Base-by-base conservation (phyloP, 2,888 invertebrate species). In the Schizaphis graminum region DNA sequence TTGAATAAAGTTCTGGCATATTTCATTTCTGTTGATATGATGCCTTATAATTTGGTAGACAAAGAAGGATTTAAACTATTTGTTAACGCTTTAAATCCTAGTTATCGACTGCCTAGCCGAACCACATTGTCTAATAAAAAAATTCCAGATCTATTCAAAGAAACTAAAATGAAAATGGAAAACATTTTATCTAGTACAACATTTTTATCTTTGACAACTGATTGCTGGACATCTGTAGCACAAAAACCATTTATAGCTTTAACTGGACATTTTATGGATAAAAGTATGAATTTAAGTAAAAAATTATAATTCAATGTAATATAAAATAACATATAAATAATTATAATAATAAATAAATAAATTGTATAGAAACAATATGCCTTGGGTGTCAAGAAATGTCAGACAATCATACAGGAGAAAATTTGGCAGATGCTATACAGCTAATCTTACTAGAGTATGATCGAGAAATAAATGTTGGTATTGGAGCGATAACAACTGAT, bases 391-490 rank as follows among this genome's bases (percentile, higher is more conserved):
- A 21, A 41, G 84, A 84, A 41, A 44, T 84, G 35, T 84, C 35
- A 44, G 35, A 84, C 41, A 84, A 84, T 84, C 84, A 84, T 84
- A 84, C 84, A 84, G 84, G 84, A 84, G 84, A 84, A 84, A 84
- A 84, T 84, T 84, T 84, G 41, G 84, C 84, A 84, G 84, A 84
- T 84, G 84, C 84, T 84, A 84, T 84, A 84, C 84, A 84, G 84
- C 84, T 84, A 84, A 84, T 84, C 41, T 84, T 84, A 84, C 41
- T 84, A 84, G 84, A 84, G 84, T 84, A 84, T 84, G 84, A 84
- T 41, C 35, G 84, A 84, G 84, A 84, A 84, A 84, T 84, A 84
- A 84, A 84, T 84, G 84, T 84, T 84, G 41, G 84, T 41, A 41
- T 84, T 84, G 77, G 77, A 41, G 77, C 77, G 77, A 77, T 77